Conservation (phyloP, 1,140 invertebrate genomes). For the Caerostris extrusa region DNA sequence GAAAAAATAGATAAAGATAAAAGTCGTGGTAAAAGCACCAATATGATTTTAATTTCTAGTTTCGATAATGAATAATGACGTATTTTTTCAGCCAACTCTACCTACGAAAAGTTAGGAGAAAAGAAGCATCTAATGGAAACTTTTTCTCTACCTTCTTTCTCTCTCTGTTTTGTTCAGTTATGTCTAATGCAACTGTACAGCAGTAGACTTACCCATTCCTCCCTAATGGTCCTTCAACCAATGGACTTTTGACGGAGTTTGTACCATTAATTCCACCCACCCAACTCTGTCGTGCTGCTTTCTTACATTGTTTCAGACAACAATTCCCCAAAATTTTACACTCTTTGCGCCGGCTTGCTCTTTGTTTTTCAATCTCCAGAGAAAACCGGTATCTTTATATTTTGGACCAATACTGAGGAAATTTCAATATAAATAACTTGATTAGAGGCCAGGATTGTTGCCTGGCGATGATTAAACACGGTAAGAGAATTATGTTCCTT, state of each 20-base stretch:
- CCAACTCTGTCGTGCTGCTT: conserved; percentile 12
- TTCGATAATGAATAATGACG: conserved; percentile 31
- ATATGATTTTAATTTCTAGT: conserved; percentile 11
- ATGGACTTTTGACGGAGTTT: conserved; percentile 73
- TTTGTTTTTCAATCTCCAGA: conserved; percentile 41
- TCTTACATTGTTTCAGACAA: conserved; percentile 71
- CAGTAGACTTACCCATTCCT: conserved; percentile 52
- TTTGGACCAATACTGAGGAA: conserved; percentile 38
- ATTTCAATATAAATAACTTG: conserved; percentile 72
- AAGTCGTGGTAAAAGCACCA: background rate
- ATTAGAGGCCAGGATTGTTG: background rate
- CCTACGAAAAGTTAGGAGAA: conserved; percentile 6
- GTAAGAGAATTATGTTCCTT: conserved; percentile 11
- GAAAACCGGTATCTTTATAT: conserved; percentile 43
- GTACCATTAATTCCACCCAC: conserved; percentile 69
- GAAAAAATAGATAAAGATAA: background rate
- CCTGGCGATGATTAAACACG: conserved; percentile 49
- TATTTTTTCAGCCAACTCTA: background rate
- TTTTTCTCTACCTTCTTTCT: conserved; percentile 17
- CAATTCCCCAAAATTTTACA: conserved; percentile 72
- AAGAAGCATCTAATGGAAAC: conserved; percentile 58
- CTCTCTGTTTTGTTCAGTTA: conserved; percentile 52
- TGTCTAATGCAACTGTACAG: conserved; percentile 35
- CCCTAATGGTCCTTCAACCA: conserved; percentile 65
- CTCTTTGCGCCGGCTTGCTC: conserved; percentile 40